Conservation (phyloP, 2,888 invertebrate genomes). For the Drosophila sordidapex region DNA sequence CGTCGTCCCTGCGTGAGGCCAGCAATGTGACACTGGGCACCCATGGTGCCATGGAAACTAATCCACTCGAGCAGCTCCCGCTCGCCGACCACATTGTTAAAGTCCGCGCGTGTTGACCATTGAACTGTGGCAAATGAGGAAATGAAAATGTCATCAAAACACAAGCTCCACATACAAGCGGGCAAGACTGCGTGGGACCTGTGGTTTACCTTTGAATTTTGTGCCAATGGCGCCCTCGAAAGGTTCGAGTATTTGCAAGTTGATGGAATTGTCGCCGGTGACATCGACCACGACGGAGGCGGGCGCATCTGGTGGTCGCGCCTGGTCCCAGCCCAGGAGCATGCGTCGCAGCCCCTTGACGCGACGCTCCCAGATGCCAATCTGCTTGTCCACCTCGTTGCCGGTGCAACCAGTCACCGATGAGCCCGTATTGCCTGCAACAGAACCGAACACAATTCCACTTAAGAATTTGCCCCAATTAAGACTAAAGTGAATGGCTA, state of each 20-base stretch:
- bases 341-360: conserved; percentile 87
- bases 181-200: conserved; percentile 8
- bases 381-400: conserved; percentile 92
- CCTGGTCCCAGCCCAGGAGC: conserved; percentile 94
- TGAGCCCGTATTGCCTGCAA: conserved; percentile 83
- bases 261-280: conserved; percentile 88
- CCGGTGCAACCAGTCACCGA: conserved; percentile 90
- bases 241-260: conserved; percentile 89
- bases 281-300: conserved; percentile 90
- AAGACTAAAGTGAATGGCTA: conserved; percentile 41
- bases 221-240: conserved; percentile 93
- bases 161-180: background rate
- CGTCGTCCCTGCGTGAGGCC: conserved; percentile 93
- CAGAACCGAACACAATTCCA: background rate
- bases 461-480: background rate
- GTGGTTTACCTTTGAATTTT: conserved; percentile 92
- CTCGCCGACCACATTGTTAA: conserved; percentile 92
- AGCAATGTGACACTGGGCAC: conserved; percentile 86
- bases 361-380: conserved; percentile 93
- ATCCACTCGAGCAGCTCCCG: conserved; percentile 89
- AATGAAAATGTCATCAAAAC: conserved; percentile 18
- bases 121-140: conserved; percentile 88
- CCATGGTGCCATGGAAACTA: conserved; percentile 85
- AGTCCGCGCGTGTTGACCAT: conserved; percentile 95
- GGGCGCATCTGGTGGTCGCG: conserved; percentile 92